These are phyloP conservation scores for Mechanitis messenoides DNA, from an alignment of 2,888 invertebrate genomes.

Conservation along the genomic window DNA sequence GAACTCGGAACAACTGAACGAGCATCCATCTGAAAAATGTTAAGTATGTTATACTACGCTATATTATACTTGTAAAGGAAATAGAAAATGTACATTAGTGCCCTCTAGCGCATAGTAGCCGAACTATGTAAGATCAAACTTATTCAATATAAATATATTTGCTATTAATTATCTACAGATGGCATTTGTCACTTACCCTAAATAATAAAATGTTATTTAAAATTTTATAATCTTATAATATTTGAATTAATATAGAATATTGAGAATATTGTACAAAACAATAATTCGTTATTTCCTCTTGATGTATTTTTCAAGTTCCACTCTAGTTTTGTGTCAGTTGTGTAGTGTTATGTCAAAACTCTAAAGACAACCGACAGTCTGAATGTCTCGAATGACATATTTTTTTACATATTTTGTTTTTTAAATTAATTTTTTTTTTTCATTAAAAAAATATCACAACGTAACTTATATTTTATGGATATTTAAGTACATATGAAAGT, in stretches of 20 bases:
- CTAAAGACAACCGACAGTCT: too few relatives aligned
- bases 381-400: background rate
- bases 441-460: too few relatives aligned
- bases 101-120: slow-evolving; percentile 45
- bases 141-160: too few relatives aligned
- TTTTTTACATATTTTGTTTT: slow-evolving; percentile 3
- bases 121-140: too few relatives aligned
- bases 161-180: too few relatives aligned
- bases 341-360: background rate
- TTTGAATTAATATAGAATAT: too few relatives aligned
- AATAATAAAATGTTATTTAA: too few relatives aligned
- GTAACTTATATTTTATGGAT: background rate
- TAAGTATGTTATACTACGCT: slow-evolving; percentile 27
- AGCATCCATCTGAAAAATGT: slow-evolving; percentile 49
- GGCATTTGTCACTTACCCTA: too few relatives aligned
- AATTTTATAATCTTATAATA: too few relatives aligned
- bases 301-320: background rate
- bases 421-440: background rate
- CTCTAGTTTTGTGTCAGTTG: background rate
- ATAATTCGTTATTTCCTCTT: too few relatives aligned
- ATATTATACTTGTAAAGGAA: background rate
- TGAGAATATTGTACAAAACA: too few relatives aligned
- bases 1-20: slow-evolving; percentile 65
- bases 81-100: slow-evolving; percentile 23
- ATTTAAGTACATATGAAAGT: background rate